Evolutionary conservation across 2,797 vertebrate species (phyloP).

Genomic region (Hippocampus kuda): DNA sequence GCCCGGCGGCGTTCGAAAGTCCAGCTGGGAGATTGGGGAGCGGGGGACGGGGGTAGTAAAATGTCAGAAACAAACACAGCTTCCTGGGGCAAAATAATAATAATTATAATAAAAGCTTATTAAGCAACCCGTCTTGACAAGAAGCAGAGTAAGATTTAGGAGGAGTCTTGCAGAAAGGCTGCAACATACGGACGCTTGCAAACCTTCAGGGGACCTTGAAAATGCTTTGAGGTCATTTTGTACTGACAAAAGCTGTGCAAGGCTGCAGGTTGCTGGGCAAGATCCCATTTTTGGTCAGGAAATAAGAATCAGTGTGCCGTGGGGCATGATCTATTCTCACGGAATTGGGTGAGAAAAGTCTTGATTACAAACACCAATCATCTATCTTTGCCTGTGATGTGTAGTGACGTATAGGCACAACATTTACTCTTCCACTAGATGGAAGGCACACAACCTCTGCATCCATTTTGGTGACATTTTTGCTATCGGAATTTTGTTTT

Average conservation of each 20-base stretch:
- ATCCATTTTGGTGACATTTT: too few species aligned
- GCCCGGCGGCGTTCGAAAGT: constrained; percentile 96
- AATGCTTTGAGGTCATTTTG: neutral
- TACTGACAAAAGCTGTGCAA: neutral
- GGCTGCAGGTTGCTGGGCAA: neutral
- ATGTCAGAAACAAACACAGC: neutral
- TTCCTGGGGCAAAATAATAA: neutral
- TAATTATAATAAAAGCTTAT: neutral
- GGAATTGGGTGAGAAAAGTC: too few species aligned
- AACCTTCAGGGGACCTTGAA: neutral
- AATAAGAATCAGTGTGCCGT: neutral
- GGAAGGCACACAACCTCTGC: too few species aligned
- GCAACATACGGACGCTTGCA: neutral
- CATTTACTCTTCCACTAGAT: too few species aligned
- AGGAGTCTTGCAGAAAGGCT: neutral
- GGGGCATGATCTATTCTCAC: neutral
- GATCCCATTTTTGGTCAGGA: neutral
- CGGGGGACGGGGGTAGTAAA: neutral
- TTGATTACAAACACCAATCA: too few species aligned
- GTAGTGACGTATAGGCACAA: too few species aligned
- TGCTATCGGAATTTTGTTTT: too few species aligned
- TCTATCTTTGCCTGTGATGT: too few species aligned
- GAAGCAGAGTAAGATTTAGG: neutral
- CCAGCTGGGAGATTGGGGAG: constrained; percentile 70
- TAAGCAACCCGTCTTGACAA: neutral